A percentile compares a stretch with the other conserved stretches of the same genome.
Conservation (phyloP, 1,140 invertebrate genomes). For the Drosophila mauritiana region DNA sequence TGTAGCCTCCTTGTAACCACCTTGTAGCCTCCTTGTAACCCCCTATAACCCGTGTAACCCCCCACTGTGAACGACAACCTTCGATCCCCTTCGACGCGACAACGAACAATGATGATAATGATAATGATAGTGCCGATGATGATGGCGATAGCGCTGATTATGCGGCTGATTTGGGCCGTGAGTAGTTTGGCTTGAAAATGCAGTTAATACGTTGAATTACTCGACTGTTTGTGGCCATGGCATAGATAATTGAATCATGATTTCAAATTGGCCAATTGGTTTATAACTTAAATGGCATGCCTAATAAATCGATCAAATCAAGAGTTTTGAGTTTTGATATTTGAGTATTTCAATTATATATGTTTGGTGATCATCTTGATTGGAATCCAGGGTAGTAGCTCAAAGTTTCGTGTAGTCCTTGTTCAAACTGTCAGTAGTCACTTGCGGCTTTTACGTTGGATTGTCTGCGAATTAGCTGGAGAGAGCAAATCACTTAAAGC, state of each 20-base stretch:
- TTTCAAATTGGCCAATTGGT: not conserved
- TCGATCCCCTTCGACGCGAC: constrained; percentile 14
- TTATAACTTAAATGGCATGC: not conserved
- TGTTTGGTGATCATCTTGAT: not conserved
- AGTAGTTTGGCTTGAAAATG: not conserved
- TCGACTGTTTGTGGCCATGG: not conserved
- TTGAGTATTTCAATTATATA: not conserved
- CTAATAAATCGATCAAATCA: not conserved
- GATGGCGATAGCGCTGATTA: constrained; percentile 27
- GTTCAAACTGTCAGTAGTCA: constrained; percentile 42
- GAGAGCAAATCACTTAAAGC: constrained; percentile 73
- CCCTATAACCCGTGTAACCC: not conserved
- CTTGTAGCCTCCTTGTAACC: not conserved
- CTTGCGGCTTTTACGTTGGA: constrained; percentile 40
- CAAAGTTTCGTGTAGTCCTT: not conserved
- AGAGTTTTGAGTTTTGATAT: too few species aligned
- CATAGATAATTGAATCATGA: not conserved
- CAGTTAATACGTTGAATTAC: constrained; percentile 4
- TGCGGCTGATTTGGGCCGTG: constrained; percentile 13
- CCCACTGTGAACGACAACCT: not conserved
- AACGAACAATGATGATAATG: constrained; percentile 6
- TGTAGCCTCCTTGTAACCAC: not conserved
- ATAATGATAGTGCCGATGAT: constrained; percentile 19
- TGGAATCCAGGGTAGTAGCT: not conserved
- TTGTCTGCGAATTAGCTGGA: constrained; percentile 71